These are phyloP conservation scores for Brachionus asplanchnoidis DNA, from an alignment of 1,140 invertebrate species.

Conservation along the genomic window DNA sequence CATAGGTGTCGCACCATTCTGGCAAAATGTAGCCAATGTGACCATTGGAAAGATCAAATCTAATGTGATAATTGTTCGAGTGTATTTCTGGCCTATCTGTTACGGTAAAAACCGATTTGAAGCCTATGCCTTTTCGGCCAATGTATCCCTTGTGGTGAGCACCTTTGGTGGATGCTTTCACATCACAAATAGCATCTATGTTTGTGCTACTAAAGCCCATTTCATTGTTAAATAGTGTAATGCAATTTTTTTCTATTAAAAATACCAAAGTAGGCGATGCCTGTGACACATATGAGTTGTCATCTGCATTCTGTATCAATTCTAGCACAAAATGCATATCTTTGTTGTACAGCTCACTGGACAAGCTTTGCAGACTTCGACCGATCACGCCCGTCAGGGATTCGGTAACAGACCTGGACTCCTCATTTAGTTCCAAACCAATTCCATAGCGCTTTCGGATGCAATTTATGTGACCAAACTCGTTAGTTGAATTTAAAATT, in stretches of 20 bases:
- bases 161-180: slow-evolving; percentile 55
- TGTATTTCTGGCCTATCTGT: slow-evolving; percentile 55
- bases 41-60: slow-evolving; percentile 49
- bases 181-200: slow-evolving; percentile 56
- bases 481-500: not conserved
- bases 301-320: slow-evolving; percentile 56
- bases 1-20: not conserved
- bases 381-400: slow-evolving; percentile 43
- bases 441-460: slow-evolving; percentile 46
- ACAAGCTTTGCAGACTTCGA: slow-evolving; percentile 48
- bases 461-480: slow-evolving; percentile 27
- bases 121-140: slow-evolving; percentile 58
- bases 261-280: slow-evolving; percentile 50
- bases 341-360: slow-evolving; percentile 56
- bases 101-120: slow-evolving; percentile 57
- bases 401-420: slow-evolving; percentile 34
- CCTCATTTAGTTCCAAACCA: slow-evolving; percentile 42
- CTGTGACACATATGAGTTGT: slow-evolving; percentile 51
- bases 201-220: slow-evolving; percentile 52
- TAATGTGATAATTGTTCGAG: slow-evolving; percentile 55
- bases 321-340: slow-evolving; percentile 57
- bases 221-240: slow-evolving; percentile 55
- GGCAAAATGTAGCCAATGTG: slow-evolving; percentile 56
- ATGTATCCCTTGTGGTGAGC: slow-evolving; percentile 57
- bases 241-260: slow-evolving; percentile 47